phyloP scores from a whole-genome alignment of 2,888 invertebrate genomes.

The Noctua pronuba region DNA sequence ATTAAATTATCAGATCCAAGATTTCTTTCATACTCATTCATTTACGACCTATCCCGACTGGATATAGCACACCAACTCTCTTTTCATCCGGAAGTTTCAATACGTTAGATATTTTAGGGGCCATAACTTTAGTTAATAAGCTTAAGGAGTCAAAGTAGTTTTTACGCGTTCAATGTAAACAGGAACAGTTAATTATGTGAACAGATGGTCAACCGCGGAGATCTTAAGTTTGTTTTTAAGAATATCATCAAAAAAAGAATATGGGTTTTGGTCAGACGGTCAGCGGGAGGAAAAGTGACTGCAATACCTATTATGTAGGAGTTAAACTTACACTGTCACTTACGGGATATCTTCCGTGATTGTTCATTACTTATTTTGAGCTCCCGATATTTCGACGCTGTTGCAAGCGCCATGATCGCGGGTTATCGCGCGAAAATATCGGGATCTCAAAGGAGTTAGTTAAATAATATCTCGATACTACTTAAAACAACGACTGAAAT shows the following conservation, averaged over 20 bases:
- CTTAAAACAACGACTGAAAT: neutral
- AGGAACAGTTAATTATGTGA: slow-evolving; percentile 49
- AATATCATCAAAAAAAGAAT: slow-evolving; percentile 35
- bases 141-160: slow-evolving; percentile 51
- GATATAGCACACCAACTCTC: slow-evolving; percentile 37
- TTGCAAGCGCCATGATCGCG: no score
- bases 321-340: no score
- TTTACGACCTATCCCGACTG: slow-evolving; percentile 43
- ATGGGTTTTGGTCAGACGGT: slow-evolving; percentile 36
- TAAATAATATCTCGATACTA: neutral
- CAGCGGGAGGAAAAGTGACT: slow-evolving; percentile 13
- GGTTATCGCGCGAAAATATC: no score
- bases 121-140: slow-evolving; percentile 44
- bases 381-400: no score
- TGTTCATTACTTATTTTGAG: no score
- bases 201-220: slow-evolving; percentile 57
- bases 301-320: slow-evolving; percentile 1
- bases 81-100: slow-evolving; percentile 37
- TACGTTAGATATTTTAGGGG: slow-evolving; percentile 44
- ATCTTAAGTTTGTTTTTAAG: slow-evolving; percentile 55
- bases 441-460: no score
- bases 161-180: slow-evolving; percentile 54
- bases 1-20: slow-evolving; percentile 19
- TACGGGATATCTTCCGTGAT: no score
- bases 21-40: slow-evolving; percentile 39